Percentiles rank a stretch among this genome's conserved stretches.
These are phyloP conservation scores for Macropus fuliginosus DNA, from an alignment of 2,797 vertebrate species.

Conservation along the genomic window DNA sequence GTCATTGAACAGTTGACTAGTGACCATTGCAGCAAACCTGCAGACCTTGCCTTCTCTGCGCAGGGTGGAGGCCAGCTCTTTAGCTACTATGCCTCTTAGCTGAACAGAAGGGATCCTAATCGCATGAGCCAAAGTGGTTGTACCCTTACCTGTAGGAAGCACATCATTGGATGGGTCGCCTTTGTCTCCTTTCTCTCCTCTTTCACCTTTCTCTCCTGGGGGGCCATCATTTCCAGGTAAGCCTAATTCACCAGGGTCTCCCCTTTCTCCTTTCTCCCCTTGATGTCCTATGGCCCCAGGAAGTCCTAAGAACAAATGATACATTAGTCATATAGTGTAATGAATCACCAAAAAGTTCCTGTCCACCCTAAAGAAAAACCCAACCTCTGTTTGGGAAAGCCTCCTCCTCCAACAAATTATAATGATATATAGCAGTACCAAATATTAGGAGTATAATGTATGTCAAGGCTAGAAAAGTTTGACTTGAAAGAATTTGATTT, in stretches of 20 bases:
- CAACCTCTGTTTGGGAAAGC: background rate
- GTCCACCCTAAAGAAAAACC: background rate
- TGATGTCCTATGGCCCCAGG: slow-evolving; percentile 85
- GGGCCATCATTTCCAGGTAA: slow-evolving; percentile 87
- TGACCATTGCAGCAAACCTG: background rate
- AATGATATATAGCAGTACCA: background rate
- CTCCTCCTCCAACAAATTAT: background rate
- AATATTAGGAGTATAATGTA: background rate
- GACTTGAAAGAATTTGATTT: background rate
- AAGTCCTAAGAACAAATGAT: slow-evolving; percentile 74
- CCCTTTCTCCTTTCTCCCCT: slow-evolving; percentile 84
- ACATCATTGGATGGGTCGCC: slow-evolving; percentile 90
- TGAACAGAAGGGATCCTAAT: background rate
- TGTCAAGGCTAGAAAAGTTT: background rate
- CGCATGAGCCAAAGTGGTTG: background rate
- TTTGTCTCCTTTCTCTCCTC: slow-evolving; percentile 88
- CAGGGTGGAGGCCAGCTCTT: background rate
- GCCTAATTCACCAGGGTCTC: slow-evolving; percentile 86
- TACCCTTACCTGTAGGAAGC: slow-evolving; percentile 87
- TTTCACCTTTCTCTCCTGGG: slow-evolving; percentile 88
- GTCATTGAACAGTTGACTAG: background rate
- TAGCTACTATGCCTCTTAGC: background rate
- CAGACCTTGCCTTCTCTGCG: background rate
- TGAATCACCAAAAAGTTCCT: background rate
- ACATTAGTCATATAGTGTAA: slow-evolving; percentile 6